Evolutionary conservation across 2,888 invertebrate species (phyloP), one percentile per base, ranked within the genome.

Genomic region (Amphiduros pacificus): DNA sequence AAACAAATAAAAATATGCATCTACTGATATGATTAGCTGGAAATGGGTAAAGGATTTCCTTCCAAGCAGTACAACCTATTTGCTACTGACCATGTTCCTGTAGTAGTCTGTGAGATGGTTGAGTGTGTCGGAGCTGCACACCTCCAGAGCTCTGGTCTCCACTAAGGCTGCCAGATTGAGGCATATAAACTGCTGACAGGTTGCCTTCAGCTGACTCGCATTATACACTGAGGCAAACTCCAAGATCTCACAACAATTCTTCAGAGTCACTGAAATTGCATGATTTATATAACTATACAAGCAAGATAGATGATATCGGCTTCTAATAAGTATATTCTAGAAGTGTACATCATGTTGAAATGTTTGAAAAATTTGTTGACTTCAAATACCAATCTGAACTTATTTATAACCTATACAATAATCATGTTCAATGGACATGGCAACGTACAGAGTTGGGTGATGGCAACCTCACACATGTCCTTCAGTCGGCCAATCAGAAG

Each of bases 201-300:
- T 88, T 17, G 84, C 83, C 80, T 90, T 90, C 17, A 94, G 83
- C 68, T 91, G 87, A 6, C 83, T 77, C 4, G 92, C 91, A 77
- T 92, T 91, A 82, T 91, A 92, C 11, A 88, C 86, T 66, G 87
- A 86, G 0, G 92, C 88, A 74, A 93, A 88, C 73, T 91, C 89
- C 60, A 93, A 84, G 63, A 93, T 84, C 72, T 92, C 90, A 0
- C 88, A 86, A 61, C 89, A 90, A 82, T 92, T 93, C 75, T 89
- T 89, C 61, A 93, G 82, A 0, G 88, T 89, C 2, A 93, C 83
- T 83, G 71, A 28, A 52, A 59, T 1, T 24, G 3, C 6, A 48
- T 28, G 4, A 55, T 51, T 51, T 9, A 17, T 48, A 17, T 48
- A 17, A 48, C 20, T 48, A n/a, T n/a, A n/a, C n/a, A n/a, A n/a